These are phyloP conservation scores for Calyptomena viridis DNA, from an alignment of 2,113 vertebrate species.

Conservation along the genomic window DNA sequence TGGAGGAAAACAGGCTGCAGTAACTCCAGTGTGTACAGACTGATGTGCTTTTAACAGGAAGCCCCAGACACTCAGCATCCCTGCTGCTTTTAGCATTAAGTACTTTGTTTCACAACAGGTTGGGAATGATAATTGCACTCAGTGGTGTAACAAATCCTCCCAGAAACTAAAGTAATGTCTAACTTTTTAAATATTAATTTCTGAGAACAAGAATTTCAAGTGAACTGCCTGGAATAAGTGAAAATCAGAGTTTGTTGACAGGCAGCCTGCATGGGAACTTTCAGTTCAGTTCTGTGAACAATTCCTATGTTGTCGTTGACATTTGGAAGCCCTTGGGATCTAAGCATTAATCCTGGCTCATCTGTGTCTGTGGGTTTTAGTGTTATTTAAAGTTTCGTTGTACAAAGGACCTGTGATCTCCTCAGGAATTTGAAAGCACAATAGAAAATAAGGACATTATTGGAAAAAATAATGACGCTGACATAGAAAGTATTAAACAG, in stretches of 20 bases:
- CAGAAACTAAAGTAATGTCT: not conserved
- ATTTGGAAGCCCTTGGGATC: slow-evolving; percentile 9
- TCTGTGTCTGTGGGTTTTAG: not conserved
- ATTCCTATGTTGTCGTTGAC: not conserved
- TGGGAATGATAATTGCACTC: not conserved
- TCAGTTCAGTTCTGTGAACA: not conserved
- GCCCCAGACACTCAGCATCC: not conserved
- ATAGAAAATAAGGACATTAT: not conserved
- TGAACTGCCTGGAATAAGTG: not conserved
- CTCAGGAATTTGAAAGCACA: not conserved
- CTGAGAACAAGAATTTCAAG: not conserved
- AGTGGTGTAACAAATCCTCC: not conserved
- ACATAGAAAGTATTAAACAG: not conserved
- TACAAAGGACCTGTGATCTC: not conserved
- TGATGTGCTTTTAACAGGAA: not conserved
- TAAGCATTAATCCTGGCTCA: not conserved
- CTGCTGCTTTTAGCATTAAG: not conserved
- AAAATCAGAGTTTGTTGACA: not conserved
- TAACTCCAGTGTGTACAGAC: not conserved
- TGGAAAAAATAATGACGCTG: not conserved
- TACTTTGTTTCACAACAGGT: not conserved
- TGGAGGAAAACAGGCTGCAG: not conserved
- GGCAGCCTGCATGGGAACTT: not conserved
- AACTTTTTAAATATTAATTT: not conserved
- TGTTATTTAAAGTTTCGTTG: not conserved